Conservation (phyloP, 1,140 invertebrate species). For the Apis cerana region DNA sequence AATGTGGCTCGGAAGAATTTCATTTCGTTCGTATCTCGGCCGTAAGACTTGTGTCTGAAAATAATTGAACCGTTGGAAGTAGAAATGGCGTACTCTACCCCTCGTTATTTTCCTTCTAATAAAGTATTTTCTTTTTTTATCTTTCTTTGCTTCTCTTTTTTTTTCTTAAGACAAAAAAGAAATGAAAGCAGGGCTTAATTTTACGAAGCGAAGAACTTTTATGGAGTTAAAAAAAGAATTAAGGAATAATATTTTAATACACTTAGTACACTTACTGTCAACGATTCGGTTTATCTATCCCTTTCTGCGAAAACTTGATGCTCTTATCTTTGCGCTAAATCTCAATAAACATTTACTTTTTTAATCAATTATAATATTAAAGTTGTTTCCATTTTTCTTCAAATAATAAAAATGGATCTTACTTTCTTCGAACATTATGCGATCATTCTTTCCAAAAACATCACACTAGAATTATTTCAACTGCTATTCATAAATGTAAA, state of each 20-base stretch:
- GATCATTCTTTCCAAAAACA: neutral
- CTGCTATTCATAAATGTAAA: neutral
- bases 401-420: neutral
- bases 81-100: neutral
- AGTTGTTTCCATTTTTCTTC: too few species aligned
- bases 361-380: too few species aligned
- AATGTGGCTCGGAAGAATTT: conserved; percentile 47
- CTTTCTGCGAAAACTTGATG: neutral
- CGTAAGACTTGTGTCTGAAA: conserved; percentile 3
- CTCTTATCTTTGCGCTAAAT: neutral
- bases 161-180: too few species aligned
- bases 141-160: too few species aligned
- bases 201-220: too few species aligned
- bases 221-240: neutral
- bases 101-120: neutral
- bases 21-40: conserved; percentile 33
- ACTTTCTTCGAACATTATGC: too few species aligned
- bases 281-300: neutral
- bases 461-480: neutral
- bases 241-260: neutral
- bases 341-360: too few species aligned
- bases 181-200: neutral
- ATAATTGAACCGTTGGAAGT: conserved; percentile 31
- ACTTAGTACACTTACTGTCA: neutral
- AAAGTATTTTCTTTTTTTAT: neutral